Percentiles rank a stretch among this genome's conserved stretches.
phyloP scores from a whole-genome alignment of 2,797 vertebrate species.

The Menidia menidia region DNA sequence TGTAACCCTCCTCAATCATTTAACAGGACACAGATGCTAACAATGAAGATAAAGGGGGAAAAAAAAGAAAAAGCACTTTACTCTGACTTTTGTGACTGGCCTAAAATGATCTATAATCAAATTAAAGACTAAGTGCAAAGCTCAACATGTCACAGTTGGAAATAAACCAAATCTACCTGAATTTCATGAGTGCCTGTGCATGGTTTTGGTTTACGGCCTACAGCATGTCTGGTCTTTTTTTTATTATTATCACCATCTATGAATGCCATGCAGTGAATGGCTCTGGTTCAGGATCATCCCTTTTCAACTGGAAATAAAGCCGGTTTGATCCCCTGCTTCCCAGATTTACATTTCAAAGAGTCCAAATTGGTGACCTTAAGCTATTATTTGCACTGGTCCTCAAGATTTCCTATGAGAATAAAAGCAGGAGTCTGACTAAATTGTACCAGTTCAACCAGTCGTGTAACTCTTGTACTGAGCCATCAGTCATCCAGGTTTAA shows the following conservation, averaged over 20 bases:
- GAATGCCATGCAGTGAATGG: too few relatives aligned
- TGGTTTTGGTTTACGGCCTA: not conserved
- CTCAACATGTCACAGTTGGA: not conserved
- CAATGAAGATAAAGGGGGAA: constrained; percentile 11
- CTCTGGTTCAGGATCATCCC: too few relatives aligned
- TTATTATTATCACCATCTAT: not conserved
- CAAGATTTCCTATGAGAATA: too few relatives aligned
- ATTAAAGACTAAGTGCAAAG: not conserved
- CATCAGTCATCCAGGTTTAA: too few relatives aligned
- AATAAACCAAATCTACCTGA: not conserved
- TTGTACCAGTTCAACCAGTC: too few relatives aligned
- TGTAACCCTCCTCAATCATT: constrained; percentile 78
- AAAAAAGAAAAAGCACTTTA: not conserved
- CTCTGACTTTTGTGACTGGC: not conserved
- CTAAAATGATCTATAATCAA: not conserved
- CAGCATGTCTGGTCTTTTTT: not conserved
- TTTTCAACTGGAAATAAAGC: too few relatives aligned
- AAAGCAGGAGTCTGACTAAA: too few relatives aligned
- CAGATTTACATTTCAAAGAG: too few relatives aligned
- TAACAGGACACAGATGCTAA: constrained; percentile 40
- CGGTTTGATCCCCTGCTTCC: too few relatives aligned
- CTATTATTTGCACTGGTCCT: too few relatives aligned
- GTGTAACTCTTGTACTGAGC: too few relatives aligned
- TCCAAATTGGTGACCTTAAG: too few relatives aligned
- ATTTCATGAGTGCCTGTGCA: not conserved